Evolutionary conservation across 2,888 invertebrate species (phyloP), one percentile per base, ranked within the genome.

Genomic region (Spisula subtruncata): DNA sequence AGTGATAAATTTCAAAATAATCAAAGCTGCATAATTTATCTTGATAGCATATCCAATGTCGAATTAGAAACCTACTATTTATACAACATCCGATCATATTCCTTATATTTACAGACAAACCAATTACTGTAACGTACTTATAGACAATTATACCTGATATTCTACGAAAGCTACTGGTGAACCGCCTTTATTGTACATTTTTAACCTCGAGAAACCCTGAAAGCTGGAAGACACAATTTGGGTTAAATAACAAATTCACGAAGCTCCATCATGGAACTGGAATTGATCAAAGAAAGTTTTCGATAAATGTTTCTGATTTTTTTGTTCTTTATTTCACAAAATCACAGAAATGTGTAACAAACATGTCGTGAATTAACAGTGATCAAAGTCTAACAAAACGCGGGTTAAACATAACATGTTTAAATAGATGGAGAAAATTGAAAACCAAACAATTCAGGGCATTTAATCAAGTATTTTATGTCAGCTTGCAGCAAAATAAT

Each of bases 91-190:
- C 25, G 25, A 66, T 66, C 25, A 25, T 2, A 66, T 5, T 25
- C 8, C 60, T 66, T 66, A 10, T 66, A 66, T 66, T 6, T 2
- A 66, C 10, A 25, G 60, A 66, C 60, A 6, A 66, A 25, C 60
- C 60, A 66, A 66, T 66, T 8, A n/a, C n/a, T n/a, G n/a, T n/a
- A 25, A 25, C 20, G n/a, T 6, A 25, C 12, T 66, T 66, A n/a
- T 66, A 66, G n/a, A n/a, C 60, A 66, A 66, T 91, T 93, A 92
- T 94, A 97, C 96, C 96, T 98, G 98, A 97, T 98, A 99, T 97
- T 99, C 99, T 97, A 99, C 98, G 98, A 99, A 99, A 97, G 99
- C 99, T 97, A 99, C 99, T 96, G 99, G 99, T 97, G 98, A 98
- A 96, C 98, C 98, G 96, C 98, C 98, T 95, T 97, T 97, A 95